Percentiles rank a stretch among this genome's conserved stretches.
Conservation (phyloP, 1,140 invertebrate species). For the Drosophila pandora region DNA sequence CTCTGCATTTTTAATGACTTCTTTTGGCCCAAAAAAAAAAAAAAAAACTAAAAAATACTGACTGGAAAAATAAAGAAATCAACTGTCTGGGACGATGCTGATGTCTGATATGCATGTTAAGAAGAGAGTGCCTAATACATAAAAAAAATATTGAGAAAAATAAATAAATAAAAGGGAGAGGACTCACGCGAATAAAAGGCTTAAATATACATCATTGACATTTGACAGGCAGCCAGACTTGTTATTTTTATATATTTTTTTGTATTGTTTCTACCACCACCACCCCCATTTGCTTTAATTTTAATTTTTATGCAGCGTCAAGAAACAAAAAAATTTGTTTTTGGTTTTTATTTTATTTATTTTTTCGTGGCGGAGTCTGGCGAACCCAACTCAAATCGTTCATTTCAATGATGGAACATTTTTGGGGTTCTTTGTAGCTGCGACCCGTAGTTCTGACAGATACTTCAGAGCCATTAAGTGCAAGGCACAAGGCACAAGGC, state of each 20-base stretch:
- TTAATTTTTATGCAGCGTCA: slow-evolving; percentile 71
- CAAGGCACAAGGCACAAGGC: neutral
- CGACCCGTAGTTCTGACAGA: slow-evolving; percentile 28
- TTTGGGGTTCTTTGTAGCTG: slow-evolving; percentile 1
- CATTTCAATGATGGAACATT: slow-evolving; percentile 12
- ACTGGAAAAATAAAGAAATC: slow-evolving; percentile 42
- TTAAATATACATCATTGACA: slow-evolving; percentile 71
- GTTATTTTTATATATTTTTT: neutral
- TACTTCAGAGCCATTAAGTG: slow-evolving; percentile 5
- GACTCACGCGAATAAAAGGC: slow-evolving; percentile 21
- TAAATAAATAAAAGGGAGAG: neutral
- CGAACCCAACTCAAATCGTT: slow-evolving; percentile 44
- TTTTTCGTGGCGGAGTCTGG: neutral
- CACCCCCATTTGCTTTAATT: slow-evolving; percentile 22
- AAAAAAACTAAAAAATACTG: slow-evolving; percentile 16
- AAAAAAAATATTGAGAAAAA: slow-evolving; percentile 2
- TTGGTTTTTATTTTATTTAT: slow-evolving; percentile 4
- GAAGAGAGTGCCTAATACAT: slow-evolving; percentile 13
- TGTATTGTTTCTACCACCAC: too few species aligned
- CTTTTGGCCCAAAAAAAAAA: slow-evolving; percentile 40
- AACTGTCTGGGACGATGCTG: slow-evolving; percentile 53
- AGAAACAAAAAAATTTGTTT: slow-evolving; percentile 27
- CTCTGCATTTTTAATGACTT: slow-evolving; percentile 76
- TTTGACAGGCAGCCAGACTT: slow-evolving; percentile 63
- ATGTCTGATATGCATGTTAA: slow-evolving; percentile 27